Percentiles rank a stretch among this genome's conserved stretches.
Conservation (phyloP, 2,113 vertebrate species). For the Gallinago media region DNA sequence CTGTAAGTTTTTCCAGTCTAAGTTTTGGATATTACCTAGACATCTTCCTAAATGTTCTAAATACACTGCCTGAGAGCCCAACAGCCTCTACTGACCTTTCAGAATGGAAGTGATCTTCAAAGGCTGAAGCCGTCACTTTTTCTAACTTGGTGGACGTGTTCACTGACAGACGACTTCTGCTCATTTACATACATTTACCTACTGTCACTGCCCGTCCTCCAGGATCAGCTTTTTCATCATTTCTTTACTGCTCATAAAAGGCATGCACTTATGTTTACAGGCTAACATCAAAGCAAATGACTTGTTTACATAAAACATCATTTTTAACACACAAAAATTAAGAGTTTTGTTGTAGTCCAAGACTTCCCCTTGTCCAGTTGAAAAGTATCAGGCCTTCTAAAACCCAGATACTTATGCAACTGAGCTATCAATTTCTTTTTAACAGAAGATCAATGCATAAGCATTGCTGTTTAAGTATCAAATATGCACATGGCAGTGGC, state of each 20-base stretch:
- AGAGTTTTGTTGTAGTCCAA: background rate
- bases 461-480: background rate
- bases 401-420: background rate
- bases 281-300: background rate
- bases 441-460: background rate
- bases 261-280: background rate
- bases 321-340: background rate
- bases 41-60: background rate
- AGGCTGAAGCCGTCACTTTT: background rate
- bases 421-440: background rate
- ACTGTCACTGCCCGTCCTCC: background rate
- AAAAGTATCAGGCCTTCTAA: background rate
- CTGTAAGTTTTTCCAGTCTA: background rate
- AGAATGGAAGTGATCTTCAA: background rate
- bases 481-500: background rate
- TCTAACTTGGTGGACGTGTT: rapidly evolving
- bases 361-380: background rate
- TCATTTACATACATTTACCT: background rate
- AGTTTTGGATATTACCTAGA: background rate
- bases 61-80: background rate
- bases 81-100: background rate
- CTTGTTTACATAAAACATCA: background rate
- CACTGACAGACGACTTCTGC: background rate
- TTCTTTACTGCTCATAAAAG: background rate
- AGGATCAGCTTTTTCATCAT: background rate